Evolutionary conservation across 1,140 invertebrate genomes (phyloP).

Genomic region (Papilio polyxenes): DNA sequence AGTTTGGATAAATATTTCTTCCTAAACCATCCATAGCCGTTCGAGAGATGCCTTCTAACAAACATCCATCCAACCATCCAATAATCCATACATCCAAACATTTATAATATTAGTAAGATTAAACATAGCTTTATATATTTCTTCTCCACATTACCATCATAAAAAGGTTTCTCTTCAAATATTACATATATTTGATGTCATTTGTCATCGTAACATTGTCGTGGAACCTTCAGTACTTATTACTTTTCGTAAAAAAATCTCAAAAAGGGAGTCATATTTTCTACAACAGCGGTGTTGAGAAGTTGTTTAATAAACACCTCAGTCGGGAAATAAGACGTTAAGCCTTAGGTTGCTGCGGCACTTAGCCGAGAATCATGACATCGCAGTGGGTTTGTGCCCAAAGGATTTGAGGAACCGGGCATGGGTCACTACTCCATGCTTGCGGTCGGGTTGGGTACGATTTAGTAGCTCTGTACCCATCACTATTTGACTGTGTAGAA

Average conservation of each 20-base stretch:
- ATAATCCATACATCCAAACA: too few species aligned
- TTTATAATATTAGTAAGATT: too few species aligned
- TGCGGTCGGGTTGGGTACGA: background rate
- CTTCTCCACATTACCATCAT: too few species aligned
- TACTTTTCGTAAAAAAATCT: background rate
- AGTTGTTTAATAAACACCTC: background rate
- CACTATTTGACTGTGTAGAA: conserved; percentile 1
- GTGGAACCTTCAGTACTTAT: too few species aligned
- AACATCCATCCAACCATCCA: too few species aligned
- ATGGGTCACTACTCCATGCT: conserved; percentile 16
- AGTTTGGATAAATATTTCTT: too few species aligned
- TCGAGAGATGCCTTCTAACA: too few species aligned
- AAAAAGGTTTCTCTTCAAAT: too few species aligned
- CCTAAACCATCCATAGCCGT: too few species aligned
- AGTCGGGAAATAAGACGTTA: background rate
- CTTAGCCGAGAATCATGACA: background rate
- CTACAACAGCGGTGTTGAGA: conserved; percentile 9
- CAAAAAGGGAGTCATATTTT: conserved; percentile 10
- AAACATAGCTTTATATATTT: too few species aligned
- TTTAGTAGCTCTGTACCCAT: conserved; percentile 8
- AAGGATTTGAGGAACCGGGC: background rate
- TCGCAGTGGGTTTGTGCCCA: background rate
- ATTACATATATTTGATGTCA: too few species aligned
- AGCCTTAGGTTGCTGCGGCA: conserved; percentile 1
- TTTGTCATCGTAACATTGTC: too few species aligned